Conservation (phyloP, 1,140 invertebrate species). For the Hypothenemus hampei region DNA sequence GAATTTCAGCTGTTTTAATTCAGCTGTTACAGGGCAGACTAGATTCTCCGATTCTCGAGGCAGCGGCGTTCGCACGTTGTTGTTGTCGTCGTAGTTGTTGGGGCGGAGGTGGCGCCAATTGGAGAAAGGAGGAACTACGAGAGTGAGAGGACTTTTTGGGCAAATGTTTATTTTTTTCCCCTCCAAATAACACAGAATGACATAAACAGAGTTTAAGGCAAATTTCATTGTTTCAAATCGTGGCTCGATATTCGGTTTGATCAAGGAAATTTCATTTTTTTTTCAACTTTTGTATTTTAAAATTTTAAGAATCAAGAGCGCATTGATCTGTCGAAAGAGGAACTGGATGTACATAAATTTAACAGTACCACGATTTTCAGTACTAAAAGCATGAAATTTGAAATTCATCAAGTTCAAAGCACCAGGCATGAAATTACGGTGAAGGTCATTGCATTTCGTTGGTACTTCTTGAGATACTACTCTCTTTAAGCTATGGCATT, state of each 20-base stretch:
- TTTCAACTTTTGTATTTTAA: not conserved
- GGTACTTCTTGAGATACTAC: too few relatives aligned
- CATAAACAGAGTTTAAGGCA: too few relatives aligned
- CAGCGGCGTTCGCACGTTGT: constrained; percentile 9
- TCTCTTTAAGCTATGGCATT: too few relatives aligned
- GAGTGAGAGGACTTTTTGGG: not conserved
- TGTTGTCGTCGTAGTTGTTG: too few relatives aligned
- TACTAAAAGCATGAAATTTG: not conserved
- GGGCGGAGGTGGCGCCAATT: constrained; percentile 23
- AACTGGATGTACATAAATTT: not conserved
- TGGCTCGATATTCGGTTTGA: too few relatives aligned
- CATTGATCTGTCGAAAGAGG: not conserved
- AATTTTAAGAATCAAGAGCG: too few relatives aligned
- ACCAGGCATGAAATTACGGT: constrained; percentile 19
- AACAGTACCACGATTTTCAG: not conserved
- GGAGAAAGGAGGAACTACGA: constrained; percentile 14
- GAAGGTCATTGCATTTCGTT: constrained; percentile 18
- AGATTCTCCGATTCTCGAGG: constrained; percentile 11
- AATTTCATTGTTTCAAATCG: too few relatives aligned
- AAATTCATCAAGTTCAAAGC: constrained; percentile 13
- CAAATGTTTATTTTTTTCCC: too few relatives aligned
- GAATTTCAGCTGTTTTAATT: constrained; percentile 31
- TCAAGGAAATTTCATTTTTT: not conserved
- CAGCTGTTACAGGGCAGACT: constrained; percentile 22
- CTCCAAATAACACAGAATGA: too few relatives aligned